Evolutionary conservation across 2,888 invertebrate genomes (phyloP).

Genomic region (Oxycera nigricornis): DNA sequence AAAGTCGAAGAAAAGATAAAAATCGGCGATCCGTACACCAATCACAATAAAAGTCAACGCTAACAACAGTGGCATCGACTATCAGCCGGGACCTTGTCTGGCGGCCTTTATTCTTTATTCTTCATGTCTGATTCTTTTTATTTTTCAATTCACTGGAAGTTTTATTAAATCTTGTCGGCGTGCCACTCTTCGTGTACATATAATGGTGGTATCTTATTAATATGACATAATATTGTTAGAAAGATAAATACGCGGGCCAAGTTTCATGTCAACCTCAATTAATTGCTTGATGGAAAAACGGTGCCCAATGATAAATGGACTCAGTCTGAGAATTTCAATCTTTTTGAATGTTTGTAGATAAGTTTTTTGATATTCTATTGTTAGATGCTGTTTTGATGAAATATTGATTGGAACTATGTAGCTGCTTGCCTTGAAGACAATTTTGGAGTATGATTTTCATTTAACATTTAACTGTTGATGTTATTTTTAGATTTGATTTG

Average conservation of each 20-base stretch:
- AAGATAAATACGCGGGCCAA: neutral
- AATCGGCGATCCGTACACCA: neutral
- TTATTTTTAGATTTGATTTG: too few species aligned
- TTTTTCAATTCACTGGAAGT: neutral
- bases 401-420: neutral
- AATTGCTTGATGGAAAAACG: neutral
- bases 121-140: neutral
- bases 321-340: neutral
- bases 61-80: neutral
- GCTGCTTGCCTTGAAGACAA: too few species aligned
- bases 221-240: neutral
- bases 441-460: too few species aligned
- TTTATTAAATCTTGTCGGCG: neutral
- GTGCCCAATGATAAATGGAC: neutral
- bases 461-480: too few species aligned
- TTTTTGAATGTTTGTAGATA: neutral
- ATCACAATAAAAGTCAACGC: neutral
- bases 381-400: neutral
- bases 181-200: neutral
- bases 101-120: neutral
- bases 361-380: neutral
- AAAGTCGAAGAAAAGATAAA: neutral
- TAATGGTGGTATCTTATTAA: neutral
- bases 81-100: neutral
- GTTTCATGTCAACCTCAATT: neutral